These are phyloP conservation scores for Athetis lepigone DNA, from an alignment of 2,888 invertebrate species.

Conservation along the genomic window DNA sequence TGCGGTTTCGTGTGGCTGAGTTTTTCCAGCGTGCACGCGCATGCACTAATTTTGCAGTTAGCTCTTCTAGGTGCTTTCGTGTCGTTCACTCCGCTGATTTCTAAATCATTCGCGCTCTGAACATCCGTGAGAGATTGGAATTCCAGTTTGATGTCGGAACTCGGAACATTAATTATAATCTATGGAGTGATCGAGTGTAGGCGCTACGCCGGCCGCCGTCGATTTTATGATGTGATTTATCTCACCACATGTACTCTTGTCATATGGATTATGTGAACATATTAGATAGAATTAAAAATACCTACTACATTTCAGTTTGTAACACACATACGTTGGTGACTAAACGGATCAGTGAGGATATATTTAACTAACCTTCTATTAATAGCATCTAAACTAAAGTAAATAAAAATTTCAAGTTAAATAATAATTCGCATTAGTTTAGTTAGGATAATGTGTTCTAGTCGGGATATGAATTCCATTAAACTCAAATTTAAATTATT, in stretches of 20 bases:
- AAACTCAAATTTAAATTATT: slow-evolving; percentile 18
- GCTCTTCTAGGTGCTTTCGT: slow-evolving; percentile 74
- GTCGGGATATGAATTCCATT: slow-evolving; percentile 6
- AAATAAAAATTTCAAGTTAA: slow-evolving; percentile 54
- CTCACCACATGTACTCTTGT: slow-evolving; percentile 13
- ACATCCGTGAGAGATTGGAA: slow-evolving; percentile 83
- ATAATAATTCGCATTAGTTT: slow-evolving; percentile 2
- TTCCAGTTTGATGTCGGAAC: slow-evolving; percentile 76
- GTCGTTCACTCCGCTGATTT: slow-evolving; percentile 80
- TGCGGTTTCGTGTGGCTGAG: slow-evolving; percentile 72
- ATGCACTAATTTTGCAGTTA: slow-evolving; percentile 69
- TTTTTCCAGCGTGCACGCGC: slow-evolving; percentile 71
- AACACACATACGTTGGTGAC: slow-evolving; percentile 42
- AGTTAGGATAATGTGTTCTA: background rate
- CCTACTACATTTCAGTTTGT: slow-evolving; percentile 24
- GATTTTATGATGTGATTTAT: slow-evolving; percentile 49
- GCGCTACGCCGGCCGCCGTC: slow-evolving; percentile 24
- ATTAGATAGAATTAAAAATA: slow-evolving; percentile 54
- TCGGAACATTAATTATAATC: slow-evolving; percentile 72
- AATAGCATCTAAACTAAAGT: slow-evolving; percentile 51
- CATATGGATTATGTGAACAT: slow-evolving; percentile 14
- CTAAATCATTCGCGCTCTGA: slow-evolving; percentile 76
- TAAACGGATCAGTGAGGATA: slow-evolving; percentile 43
- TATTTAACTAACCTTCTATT: slow-evolving; percentile 52
- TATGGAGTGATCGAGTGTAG: slow-evolving; percentile 56